A percentile compares a stretch with the other conserved stretches of the same genome.
phyloP scores from a whole-genome alignment of 53 echinoderm and acorn worm species.

The Arbacia lixula region DNA sequence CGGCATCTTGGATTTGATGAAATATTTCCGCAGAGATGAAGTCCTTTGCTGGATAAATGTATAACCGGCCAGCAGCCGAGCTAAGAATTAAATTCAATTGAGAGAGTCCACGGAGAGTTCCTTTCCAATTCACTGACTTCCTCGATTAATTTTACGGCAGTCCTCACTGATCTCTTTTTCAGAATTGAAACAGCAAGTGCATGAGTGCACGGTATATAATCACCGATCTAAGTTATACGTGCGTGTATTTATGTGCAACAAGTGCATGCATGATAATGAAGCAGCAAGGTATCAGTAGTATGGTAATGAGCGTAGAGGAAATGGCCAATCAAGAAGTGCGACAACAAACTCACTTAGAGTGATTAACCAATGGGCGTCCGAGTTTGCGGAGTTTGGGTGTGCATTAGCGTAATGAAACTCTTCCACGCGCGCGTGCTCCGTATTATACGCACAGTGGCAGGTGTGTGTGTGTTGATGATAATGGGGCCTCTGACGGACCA shows the following conservation, averaged over 20 bases:
- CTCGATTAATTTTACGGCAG: constrained; percentile 17
- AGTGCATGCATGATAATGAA: neutral
- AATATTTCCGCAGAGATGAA: neutral
- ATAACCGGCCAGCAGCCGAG: neutral
- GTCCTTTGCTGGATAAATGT: neutral
- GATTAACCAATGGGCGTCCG: constrained; percentile 21
- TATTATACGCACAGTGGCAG: constrained; percentile 17
- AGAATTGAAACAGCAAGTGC: constrained; percentile 16
- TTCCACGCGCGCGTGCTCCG: neutral
- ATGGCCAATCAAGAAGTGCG: neutral
- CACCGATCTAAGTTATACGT: neutral
- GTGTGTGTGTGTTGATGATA: constrained; percentile 19
- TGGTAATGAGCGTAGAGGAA: constrained; percentile 26
- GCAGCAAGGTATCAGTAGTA: neutral
- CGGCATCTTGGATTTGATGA: constrained; percentile 54
- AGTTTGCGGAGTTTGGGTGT: constrained; percentile 8
- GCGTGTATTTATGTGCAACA: neutral
- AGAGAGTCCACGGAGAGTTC: constrained; percentile 14
- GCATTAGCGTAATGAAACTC: neutral
- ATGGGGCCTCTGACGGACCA: neutral
- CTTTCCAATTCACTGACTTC: constrained; percentile 39
- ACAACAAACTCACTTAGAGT: neutral
- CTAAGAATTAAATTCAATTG: neutral
- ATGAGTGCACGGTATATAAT: constrained; percentile 35
- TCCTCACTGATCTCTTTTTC: neutral